Base-by-base conservation (phyloP, 2,797 vertebrate genomes). In the Tympanoctomys barrerae region DNA sequence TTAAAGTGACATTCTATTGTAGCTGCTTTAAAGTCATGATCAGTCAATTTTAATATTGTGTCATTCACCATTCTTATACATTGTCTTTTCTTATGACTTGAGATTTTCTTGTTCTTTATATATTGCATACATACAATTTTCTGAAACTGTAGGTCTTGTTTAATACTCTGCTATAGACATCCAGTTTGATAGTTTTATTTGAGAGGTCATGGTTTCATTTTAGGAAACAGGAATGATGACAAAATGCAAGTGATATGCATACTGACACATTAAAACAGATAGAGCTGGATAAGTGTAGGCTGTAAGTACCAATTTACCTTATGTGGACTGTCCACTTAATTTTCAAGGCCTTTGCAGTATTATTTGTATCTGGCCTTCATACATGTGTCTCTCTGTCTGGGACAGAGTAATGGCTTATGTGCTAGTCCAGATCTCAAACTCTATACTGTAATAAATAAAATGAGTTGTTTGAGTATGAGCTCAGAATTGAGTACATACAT, bases 1-100 rank as follows among this genome's bases (percentile, higher is more conserved):
- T 95, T 84, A 19, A 49, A 82, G 52, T 21, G 73, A 70, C 49
- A 33, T 79, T 87, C 81, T 78, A 33, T 83, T 86, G 92, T 1
- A 94, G 21, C 9, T 57, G 19, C 16, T 80, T 93, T 94, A 61
- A 66, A 96, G 78, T 83, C 59, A 33, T 70, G 86, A 11, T 80
- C 80, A 64, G 31, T 73, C 90, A 39, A 83, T 90, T 93, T 92
- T 66, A 83, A 78, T 39, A n/a, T 78, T 64, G 7, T 66, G 11
- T 79, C 54, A 68, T 54, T 85, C 85, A 87, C 22, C 12, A 62
- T 39, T 75, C 33, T 33, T 79, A n/a, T 66, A 21, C 52, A 73
- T 57, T 49, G 24, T 49, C 21, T 66, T 91, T 92, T 84, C 75
- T 33, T 93, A 12, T 66, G 49, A 78, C 73, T 64, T 89, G 85